phyloP scores from a whole-genome alignment of 2,888 invertebrate species.

The Amphipoea oculea region DNA sequence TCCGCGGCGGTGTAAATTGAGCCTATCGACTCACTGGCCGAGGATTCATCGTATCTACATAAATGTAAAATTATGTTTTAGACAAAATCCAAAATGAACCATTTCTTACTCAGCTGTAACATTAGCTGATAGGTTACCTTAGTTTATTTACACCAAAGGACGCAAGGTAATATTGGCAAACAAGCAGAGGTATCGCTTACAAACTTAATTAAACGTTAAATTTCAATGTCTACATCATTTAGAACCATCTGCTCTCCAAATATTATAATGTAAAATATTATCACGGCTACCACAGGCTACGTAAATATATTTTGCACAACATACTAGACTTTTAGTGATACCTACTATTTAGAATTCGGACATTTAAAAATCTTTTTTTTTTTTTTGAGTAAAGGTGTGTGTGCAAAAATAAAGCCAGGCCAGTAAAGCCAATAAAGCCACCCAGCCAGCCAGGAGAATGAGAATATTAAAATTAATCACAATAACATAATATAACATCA shows the following conservation, averaged over 20 bases:
- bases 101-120: slow-evolving; percentile 33
- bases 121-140: slow-evolving; percentile 48
- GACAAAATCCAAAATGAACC: neutral
- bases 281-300: slow-evolving; percentile 25
- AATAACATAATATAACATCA: too few relatives aligned
- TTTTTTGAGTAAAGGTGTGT: too few relatives aligned
- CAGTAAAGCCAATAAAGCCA: too few relatives aligned
- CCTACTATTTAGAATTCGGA: slow-evolving; percentile 1
- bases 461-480: neutral
- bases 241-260: slow-evolving; percentile 52
- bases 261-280: slow-evolving; percentile 43
- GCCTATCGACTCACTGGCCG: neutral
- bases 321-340: slow-evolving; percentile 7
- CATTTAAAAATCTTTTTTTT: neutral
- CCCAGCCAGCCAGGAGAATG: neutral
- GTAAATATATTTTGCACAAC: slow-evolving; percentile 15
- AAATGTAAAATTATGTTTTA: neutral
- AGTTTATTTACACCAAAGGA: slow-evolving; percentile 63
- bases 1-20: too few relatives aligned
- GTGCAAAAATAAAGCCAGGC: neutral
- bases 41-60: neutral
- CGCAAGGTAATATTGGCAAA: slow-evolving; percentile 53
- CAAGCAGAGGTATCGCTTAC: slow-evolving; percentile 48
- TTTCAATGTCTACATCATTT: slow-evolving; percentile 48
- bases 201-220: slow-evolving; percentile 57